phyloP scores from a whole-genome alignment of 2,113 vertebrate genomes.

The Pseudolaguvia tuberculata region DNA sequence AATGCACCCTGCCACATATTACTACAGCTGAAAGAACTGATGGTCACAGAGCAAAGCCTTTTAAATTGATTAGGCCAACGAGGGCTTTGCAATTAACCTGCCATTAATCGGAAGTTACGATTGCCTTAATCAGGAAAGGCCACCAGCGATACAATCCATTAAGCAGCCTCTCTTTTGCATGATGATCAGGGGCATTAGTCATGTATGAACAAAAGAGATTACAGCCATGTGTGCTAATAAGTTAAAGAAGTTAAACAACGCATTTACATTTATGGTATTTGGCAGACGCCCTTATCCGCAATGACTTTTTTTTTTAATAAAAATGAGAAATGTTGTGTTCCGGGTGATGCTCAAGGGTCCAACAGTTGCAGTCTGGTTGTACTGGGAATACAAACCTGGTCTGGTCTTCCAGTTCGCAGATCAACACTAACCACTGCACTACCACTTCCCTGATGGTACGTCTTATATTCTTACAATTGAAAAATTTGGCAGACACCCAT shows the following conservation, averaged over 20 bases:
- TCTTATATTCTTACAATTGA: no score
- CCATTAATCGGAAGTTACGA: constrained; percentile 21
- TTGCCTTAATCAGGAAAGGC: constrained; percentile 22
- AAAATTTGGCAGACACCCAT: no score
- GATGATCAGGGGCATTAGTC: constrained; percentile 5
- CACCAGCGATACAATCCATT: constrained; percentile 4
- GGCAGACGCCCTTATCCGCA: no score
- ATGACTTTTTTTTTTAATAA: no score
- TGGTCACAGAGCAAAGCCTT: constrained; percentile 17
- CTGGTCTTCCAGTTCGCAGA: no score
- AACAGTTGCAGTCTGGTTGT: no score
- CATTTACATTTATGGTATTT: no score
- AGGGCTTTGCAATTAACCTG: constrained; percentile 18
- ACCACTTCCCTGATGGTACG: no score
- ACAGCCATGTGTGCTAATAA: background rate
- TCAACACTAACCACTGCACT: no score
- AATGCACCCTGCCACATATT: constrained; percentile 21
- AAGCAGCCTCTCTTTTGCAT: background rate
- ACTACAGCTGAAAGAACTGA: constrained; percentile 15
- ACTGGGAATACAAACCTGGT: no score
- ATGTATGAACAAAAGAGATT: background rate
- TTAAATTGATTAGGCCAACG: background rate
- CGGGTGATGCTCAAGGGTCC: no score
- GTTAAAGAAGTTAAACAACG: background rate
- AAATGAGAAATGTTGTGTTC: no score